Evolutionary conservation across 92 coral and sea anemone genomes (phyloP).

Genomic region (Phymanthus crucifer): DNA sequence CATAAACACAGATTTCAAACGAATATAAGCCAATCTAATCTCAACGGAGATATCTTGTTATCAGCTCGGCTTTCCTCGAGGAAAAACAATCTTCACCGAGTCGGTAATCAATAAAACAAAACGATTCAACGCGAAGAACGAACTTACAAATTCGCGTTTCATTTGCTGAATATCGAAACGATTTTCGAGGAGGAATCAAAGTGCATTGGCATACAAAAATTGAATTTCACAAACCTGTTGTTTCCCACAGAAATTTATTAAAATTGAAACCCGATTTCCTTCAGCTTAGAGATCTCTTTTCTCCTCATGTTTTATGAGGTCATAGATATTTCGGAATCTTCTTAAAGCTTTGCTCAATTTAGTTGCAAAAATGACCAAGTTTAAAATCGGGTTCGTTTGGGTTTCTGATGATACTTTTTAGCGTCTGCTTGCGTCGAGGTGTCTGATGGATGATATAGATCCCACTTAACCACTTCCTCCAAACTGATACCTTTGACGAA

Average conservation of each 20-base stretch:
- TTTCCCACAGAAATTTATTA: conserved; percentile 1
- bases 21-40: conserved; percentile 11
- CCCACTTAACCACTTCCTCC: not conserved
- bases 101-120: conserved; percentile 31
- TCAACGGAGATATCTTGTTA: conserved; percentile 7
- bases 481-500: not conserved
- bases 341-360: not conserved
- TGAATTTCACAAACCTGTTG: not conserved
- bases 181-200: not conserved
- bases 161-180: not conserved
- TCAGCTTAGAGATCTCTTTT: not conserved
- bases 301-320: not conserved
- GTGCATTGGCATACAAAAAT: not conserved
- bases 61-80: conserved; percentile 13
- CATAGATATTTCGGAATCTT: not conserved
- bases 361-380: not conserved
- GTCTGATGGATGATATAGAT: not conserved
- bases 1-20: conserved; percentile 36
- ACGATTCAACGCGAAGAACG: not conserved
- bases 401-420: conserved; percentile 1
- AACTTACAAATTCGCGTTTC: not conserved
- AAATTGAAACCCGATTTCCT: not conserved
- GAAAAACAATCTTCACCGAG: conserved; percentile 18
- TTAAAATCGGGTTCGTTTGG: conserved; percentile 7
- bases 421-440: not conserved